Percentiles rank a stretch among this genome's conserved stretches.
phyloP scores from a whole-genome alignment of 2,888 invertebrate genomes.

The Herminia tarsipennalis region DNA sequence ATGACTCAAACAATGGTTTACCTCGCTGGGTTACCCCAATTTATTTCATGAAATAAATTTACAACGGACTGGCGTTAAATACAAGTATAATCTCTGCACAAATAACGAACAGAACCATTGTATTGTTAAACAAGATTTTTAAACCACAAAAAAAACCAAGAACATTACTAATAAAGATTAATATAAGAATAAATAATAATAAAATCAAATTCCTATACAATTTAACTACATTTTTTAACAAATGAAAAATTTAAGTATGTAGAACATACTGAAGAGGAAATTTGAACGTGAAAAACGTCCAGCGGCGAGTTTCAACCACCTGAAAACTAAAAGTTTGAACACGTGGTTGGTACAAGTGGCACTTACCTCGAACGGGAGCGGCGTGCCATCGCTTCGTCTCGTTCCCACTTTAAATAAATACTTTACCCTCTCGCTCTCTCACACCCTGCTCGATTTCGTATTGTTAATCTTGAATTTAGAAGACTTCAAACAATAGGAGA shows the following conservation, averaged over 20 bases:
- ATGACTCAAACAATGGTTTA: too few species aligned
- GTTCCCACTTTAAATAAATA: constrained; percentile 80
- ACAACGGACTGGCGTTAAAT: too few species aligned
- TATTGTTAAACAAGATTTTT: neutral
- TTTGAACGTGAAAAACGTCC: constrained; percentile 44
- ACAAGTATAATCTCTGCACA: neutral
- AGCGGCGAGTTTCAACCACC: constrained; percentile 49
- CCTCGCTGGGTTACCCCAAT: too few species aligned
- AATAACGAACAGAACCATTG: neutral
- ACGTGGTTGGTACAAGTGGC: constrained; percentile 76
- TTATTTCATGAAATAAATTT: too few species aligned
- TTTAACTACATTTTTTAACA: too few species aligned
- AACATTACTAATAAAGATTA: neutral
- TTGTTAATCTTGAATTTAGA: constrained; percentile 44
- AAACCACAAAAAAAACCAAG: neutral
- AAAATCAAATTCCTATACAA: too few species aligned
- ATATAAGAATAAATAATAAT: constrained; percentile 24
- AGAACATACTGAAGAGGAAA: constrained; percentile 22
- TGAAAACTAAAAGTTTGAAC: constrained; percentile 68
- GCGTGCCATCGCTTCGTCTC: constrained; percentile 77
- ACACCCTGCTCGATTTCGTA: constrained; percentile 67
- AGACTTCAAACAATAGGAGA: constrained; percentile 29
- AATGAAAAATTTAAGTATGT: too few species aligned
- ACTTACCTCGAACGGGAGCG: constrained; percentile 80
- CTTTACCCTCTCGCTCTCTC: constrained; percentile 79